Conservation (phyloP, 1,140 invertebrate genomes). For the Medauroidea extradentata region DNA sequence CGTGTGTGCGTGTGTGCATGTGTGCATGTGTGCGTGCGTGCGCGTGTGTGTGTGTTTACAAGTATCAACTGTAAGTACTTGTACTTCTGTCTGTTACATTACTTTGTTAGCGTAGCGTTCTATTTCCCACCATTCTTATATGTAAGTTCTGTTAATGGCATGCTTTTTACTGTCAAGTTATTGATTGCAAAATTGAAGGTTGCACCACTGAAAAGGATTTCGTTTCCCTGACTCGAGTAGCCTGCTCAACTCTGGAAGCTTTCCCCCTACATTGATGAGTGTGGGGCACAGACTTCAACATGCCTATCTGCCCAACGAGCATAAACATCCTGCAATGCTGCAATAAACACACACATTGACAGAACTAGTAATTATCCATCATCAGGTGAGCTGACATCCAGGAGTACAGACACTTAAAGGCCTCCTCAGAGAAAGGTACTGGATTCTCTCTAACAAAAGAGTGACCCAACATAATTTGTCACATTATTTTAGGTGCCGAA, state of each 20-base stretch:
- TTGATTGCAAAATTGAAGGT: no score
- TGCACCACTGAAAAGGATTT: no score
- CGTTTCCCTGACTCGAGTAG: no score
- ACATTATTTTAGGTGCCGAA: slow-evolving; percentile 33
- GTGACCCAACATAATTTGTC: slow-evolving; percentile 20
- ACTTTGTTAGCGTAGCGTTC: no score
- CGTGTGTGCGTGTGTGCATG: no score
- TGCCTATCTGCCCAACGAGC: slow-evolving; percentile 9
- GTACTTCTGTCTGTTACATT: no score
- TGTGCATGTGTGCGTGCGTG: no score
- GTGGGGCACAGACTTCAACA: slow-evolving; percentile 18
- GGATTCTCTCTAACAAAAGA: slow-evolving; percentile 26
- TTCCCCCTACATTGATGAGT: slow-evolving; percentile 15
- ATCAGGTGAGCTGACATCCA: slow-evolving; percentile 29
- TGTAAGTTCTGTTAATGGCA: no score
- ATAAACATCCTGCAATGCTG: slow-evolving; percentile 9
- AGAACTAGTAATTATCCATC: slow-evolving; percentile 30
- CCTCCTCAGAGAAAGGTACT: slow-evolving; percentile 29
- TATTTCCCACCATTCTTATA: no score
- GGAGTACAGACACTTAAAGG: slow-evolving; percentile 24
- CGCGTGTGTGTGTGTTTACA: no score
- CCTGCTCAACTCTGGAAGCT: not conserved
- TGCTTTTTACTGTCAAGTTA: no score
- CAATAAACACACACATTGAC: not conserved
- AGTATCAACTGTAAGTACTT: no score